Percentiles rank a stretch among this genome's conserved stretches.
Conservation (phyloP, 30 jellyfish, hydroid and myxozoan genomes). For the Aurelia sp. region DNA sequence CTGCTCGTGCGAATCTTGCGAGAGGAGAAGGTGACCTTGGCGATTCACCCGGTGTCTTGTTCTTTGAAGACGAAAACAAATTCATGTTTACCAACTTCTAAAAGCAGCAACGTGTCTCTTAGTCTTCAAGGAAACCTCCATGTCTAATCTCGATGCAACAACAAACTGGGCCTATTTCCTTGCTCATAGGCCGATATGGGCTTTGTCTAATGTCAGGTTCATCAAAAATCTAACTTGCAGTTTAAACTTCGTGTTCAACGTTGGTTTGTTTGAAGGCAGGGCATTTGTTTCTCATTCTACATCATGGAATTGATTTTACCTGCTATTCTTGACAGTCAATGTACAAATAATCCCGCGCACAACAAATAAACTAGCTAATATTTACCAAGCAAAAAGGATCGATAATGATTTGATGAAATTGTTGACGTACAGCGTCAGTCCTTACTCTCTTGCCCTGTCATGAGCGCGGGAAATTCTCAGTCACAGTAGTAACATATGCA, state of each 20-base stretch:
- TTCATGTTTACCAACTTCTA: conserved; percentile 14
- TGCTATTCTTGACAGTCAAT: conserved; percentile 35
- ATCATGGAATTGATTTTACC: conserved; percentile 13
- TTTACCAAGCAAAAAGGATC: conserved; percentile 26
- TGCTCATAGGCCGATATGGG: background rate
- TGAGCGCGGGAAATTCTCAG: no score
- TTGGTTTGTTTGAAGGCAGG: no score
- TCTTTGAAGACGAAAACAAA: conserved; percentile 51
- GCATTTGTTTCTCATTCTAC: no score
- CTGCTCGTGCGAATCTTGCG: conserved; percentile 40
- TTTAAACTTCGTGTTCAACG: no score
- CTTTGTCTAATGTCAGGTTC: background rate
- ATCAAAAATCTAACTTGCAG: background rate
- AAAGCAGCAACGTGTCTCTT: background rate
- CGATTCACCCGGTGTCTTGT: background rate
- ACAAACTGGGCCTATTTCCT: no score
- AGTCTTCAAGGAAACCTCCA: background rate
- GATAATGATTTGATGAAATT: conserved; percentile 20
- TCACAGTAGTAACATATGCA: no score
- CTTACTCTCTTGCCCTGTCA: background rate
- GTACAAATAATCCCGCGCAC: conserved; percentile 38
- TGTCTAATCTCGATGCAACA: no score
- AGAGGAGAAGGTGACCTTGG: conserved; percentile 44
- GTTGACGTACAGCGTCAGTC: background rate
- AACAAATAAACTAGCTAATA: conserved; percentile 32